Base-by-base conservation (phyloP, 92 coral and sea anemone species). In the Parazoanthus atlanticus region DNA sequence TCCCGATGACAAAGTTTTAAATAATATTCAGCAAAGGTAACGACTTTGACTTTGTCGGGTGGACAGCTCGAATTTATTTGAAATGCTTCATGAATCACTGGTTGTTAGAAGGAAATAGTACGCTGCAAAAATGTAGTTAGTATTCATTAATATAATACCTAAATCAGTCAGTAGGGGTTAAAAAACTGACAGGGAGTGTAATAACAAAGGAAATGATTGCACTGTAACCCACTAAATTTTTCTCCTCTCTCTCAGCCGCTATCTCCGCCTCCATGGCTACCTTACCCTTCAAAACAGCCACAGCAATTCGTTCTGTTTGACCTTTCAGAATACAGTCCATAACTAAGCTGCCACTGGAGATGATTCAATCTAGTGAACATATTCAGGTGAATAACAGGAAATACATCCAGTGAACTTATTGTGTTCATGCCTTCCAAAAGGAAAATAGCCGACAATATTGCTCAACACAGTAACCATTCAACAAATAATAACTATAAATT, bases 321-420 rank as follows among this genome's bases (percentile, higher is more conserved):
- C 25, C 34, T 64, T 69, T 34, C 78, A 96, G 99, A 81, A 95
- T 96, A 32, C 96, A 93, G 74, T 88, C 90, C 70, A 81, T 96
- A 72, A 93, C 99, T 19, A 89, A 89, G 76, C 89, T 96, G 3
- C 99, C 99, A 21, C 58, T 92, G 96, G 96, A 93, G 79, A 93
- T 96, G 47, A 80, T 96, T 19, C 90, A 81, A 76, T 90, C 96
- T 3, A 96, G 99, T 86, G 99, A 96, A 85, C 94, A 93, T 78
- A 83, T 96, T 19, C 99, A 96, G 93, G 99, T 96, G 65, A 43
- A 74, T 41, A 13, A 49, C 47, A 8, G 4, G 47, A 2, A 49
- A 49, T 5, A 49, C 56, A 1, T 10, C 2, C 17, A 49, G 10
- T 49, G 19, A 1, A 49, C 2, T 11, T 49, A 1, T 11, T 13